Conservation (phyloP, 2,888 invertebrate genomes). For the Encarsia formosa region DNA sequence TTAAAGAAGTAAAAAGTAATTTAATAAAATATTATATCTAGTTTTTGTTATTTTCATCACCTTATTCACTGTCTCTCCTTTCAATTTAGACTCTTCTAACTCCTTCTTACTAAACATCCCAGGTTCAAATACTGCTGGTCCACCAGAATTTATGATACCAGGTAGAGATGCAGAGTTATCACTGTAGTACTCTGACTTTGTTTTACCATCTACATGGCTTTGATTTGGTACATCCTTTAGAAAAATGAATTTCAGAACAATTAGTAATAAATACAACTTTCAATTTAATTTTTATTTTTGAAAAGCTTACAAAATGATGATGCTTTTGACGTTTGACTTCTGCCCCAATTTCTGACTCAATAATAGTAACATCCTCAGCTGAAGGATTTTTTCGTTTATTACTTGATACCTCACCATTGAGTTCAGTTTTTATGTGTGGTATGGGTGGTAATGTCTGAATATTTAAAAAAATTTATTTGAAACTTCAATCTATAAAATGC, state of each 20-base stretch:
- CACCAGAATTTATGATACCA: conserved; percentile 65
- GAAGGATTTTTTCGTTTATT: conserved; percentile 45
- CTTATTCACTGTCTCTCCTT: conserved; percentile 56
- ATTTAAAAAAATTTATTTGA: too few species aligned
- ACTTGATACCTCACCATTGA: conserved; percentile 17
- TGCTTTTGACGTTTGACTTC: conserved; percentile 43
- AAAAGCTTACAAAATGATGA: background rate
- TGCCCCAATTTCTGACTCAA: conserved; percentile 33
- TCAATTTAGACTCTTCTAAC: conserved; percentile 53
- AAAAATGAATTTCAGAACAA: background rate
- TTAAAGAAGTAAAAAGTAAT: background rate
- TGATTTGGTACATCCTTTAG: conserved; percentile 36
- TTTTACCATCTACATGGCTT: conserved; percentile 49
- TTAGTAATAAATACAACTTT: conserved; percentile 5
- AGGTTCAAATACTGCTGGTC: conserved; percentile 78
- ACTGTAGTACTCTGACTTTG: conserved; percentile 68
- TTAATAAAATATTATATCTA: background rate
- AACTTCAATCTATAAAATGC: too few species aligned
- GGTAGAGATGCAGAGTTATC: conserved; percentile 79
- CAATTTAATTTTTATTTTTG: background rate
- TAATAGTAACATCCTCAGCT: conserved; percentile 35
- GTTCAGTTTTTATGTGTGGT: conserved; percentile 36
- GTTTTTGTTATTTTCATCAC: conserved; percentile 40
- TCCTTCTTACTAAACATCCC: conserved; percentile 76
- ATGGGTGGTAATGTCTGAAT: conserved; percentile 30